phyloP scores from a whole-genome alignment of 2,113 vertebrate species.

The Tursiops truncatus region DNA sequence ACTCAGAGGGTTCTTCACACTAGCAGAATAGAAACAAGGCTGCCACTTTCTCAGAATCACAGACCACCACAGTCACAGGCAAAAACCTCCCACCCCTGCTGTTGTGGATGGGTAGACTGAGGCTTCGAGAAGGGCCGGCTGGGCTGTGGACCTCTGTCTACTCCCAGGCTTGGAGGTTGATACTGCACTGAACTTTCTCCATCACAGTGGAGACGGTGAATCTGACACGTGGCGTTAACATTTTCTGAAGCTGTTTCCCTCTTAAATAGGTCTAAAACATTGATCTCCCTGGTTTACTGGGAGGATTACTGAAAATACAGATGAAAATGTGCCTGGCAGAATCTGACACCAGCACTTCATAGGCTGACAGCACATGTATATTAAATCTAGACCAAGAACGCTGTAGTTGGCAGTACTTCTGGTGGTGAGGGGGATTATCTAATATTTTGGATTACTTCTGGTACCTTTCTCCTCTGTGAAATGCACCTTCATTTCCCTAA shows the following conservation, averaged over 20 bases:
- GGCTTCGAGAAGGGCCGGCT: neutral
- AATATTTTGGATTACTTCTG: neutral
- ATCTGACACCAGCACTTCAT: neutral
- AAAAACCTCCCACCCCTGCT: neutral
- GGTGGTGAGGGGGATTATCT: neutral
- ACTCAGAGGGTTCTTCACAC: slow-evolving; percentile 72
- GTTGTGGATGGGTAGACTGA: neutral
- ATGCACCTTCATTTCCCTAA: neutral
- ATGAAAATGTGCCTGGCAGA: neutral
- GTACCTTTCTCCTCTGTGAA: neutral
- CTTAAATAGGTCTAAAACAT: neutral
- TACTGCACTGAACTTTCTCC: rapidly evolving
- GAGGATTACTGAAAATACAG: neutral
- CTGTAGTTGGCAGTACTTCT: neutral
- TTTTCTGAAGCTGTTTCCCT: neutral
- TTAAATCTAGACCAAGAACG: neutral
- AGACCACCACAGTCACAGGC: neutral
- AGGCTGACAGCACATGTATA: neutral
- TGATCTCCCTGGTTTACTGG: neutral
- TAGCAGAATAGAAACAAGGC: slow-evolving; percentile 75
- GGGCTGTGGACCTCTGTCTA: rapidly evolving
- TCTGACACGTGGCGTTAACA: neutral
- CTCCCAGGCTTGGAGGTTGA: neutral
- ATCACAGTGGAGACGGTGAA: neutral
- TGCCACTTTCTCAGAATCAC: neutral